These are phyloP conservation scores for Cladopsammia gracilis DNA, from an alignment of 64 coral and sea anemone genomes.

Conservation along the genomic window DNA sequence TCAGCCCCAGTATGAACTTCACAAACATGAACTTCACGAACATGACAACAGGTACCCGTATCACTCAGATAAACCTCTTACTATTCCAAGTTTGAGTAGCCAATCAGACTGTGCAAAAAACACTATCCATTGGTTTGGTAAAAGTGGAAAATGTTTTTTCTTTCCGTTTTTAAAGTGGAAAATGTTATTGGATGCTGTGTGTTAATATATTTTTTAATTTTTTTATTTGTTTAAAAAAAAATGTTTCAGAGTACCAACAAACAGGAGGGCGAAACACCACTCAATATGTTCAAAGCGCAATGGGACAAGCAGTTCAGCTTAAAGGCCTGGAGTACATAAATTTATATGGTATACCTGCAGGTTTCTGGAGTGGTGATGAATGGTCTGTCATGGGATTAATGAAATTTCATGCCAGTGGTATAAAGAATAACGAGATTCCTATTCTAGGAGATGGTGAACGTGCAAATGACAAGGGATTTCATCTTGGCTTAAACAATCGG, in stretches of 20 bases:
- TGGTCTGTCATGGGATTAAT: slow-evolving; percentile 66
- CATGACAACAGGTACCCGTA: slow-evolving; percentile 33
- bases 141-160: too few relatives aligned
- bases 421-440: slow-evolving; percentile 1
- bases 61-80: not conserved
- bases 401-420: slow-evolving; percentile 33
- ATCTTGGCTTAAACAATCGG: slow-evolving; percentile 36
- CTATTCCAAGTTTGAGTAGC: too few relatives aligned
- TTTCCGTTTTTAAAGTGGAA: too few relatives aligned
- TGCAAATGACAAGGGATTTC: slow-evolving; percentile 1
- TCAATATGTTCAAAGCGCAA: slow-evolving; percentile 22
- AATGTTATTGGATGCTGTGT: too few relatives aligned
- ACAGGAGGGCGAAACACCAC: slow-evolving; percentile 1
- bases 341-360: slow-evolving; percentile 41
- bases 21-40: slow-evolving; percentile 46
- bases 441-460: slow-evolving; percentile 43
- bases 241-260: slow-evolving; percentile 1
- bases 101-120: too few relatives aligned
- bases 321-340: slow-evolving; percentile 45
- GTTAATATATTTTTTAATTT: not conserved
- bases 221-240: not conserved
- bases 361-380: slow-evolving; percentile 53
- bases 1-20: slow-evolving; percentile 1
- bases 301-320: slow-evolving; percentile 51
- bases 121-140: too few relatives aligned